Evolutionary conservation across 2,797 vertebrate species (phyloP).

Genomic region (Capromys pilorides): DNA sequence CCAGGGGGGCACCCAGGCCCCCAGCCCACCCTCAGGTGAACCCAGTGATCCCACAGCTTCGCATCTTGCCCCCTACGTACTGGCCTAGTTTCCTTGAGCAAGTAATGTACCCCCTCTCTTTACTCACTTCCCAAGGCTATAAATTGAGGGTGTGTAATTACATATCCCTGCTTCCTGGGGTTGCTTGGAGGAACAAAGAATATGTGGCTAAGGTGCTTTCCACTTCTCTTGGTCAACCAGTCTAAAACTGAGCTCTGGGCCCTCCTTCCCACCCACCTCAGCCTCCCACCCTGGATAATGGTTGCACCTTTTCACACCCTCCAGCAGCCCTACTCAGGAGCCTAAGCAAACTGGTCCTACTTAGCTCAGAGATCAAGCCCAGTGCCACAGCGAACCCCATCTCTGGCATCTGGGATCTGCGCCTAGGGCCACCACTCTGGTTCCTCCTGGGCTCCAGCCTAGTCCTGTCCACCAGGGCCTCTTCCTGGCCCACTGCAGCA

Average conservation of each 20-base stretch:
- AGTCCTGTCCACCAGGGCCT: background rate
- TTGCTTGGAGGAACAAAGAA: background rate
- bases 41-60: background rate
- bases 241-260: background rate
- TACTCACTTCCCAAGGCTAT: background rate
- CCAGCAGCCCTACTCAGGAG: background rate
- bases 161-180: background rate
- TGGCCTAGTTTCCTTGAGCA: background rate
- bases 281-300: background rate
- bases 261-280: background rate
- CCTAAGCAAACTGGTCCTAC: background rate
- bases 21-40: background rate
- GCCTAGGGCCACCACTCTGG: background rate
- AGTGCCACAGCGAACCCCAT: background rate
- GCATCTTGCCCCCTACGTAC: background rate
- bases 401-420: background rate
- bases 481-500: accelerated
- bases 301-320: background rate
- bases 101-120: background rate
- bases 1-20: too few species aligned
- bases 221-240: background rate
- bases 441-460: background rate
- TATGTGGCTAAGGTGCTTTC: accelerated
- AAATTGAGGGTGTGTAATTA: background rate
- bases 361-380: background rate